A percentile compares a stretch with the other conserved stretches of the same genome.
Evolutionary conservation across 1,140 invertebrate species (phyloP).

Genomic region (Coptotermes formosanus): DNA sequence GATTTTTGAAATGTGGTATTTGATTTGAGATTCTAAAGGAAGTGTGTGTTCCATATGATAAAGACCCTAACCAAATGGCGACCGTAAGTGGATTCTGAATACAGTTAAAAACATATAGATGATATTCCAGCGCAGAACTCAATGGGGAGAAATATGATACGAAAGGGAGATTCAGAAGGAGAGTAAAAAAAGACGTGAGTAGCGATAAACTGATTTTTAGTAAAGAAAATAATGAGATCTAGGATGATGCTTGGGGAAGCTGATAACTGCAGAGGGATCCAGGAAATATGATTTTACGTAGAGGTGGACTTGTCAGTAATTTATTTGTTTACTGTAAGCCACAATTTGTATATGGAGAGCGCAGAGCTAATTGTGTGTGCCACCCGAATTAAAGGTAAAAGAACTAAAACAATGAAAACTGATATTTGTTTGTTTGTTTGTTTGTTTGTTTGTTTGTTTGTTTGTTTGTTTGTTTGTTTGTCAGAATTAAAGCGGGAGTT

Average conservation of each 20-base stretch:
- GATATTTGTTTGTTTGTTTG: no score
- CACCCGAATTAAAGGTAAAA: no score
- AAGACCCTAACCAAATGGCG: background rate
- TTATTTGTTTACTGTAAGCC: no score
- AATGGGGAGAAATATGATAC: background rate
- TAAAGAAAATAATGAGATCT: background rate
- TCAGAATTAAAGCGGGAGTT: no score
- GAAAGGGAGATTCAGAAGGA: background rate
- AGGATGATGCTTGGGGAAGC: background rate
- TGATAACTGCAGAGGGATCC: background rate
- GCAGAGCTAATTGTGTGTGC: no score
- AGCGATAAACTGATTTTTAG: conserved; percentile 13
- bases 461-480: no score
- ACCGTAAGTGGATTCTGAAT: background rate
- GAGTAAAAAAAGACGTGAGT: background rate
- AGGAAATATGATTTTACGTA: background rate
- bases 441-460: no score
- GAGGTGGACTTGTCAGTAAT: no score
- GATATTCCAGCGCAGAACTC: background rate
- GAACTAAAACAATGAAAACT: no score
- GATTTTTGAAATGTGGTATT: conserved; percentile 1
- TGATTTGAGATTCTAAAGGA: conserved; percentile 8
- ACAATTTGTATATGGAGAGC: no score
- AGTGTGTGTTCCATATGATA: conserved; percentile 18
- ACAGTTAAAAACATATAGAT: background rate